Evolutionary conservation across 2,113 vertebrate species (phyloP), one percentile per base, ranked within the genome.

Genomic region (Hyaena hyaena): DNA sequence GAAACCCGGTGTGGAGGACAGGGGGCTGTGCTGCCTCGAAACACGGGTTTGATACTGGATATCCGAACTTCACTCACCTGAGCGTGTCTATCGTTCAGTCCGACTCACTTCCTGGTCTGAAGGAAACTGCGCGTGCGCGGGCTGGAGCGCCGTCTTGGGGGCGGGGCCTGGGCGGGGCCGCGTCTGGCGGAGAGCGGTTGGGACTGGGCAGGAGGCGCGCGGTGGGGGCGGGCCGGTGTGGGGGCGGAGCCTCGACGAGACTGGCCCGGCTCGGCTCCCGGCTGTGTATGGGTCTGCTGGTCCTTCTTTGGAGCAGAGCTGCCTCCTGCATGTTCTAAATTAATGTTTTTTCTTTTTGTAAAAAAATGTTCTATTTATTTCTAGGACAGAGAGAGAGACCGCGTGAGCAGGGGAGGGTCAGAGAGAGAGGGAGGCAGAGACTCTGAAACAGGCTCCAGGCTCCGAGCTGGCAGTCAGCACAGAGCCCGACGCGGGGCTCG

Each of bases 81-180:
- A 23, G 12, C 16, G 26, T 1, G 6, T 10, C 50, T 1, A n/a
- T 12, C 35, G 0, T 12, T 63, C 28, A 24, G 7, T 14, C 6
- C 1, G 21, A 87, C 15, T 16, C 71, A 58, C 26, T 31, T 73
- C 86, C 50, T 24, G 16, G 68, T 43, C 24, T 31, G 33, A 10
- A 4, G 28, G 61, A 2, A 8, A 48, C 28, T 33, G 19, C 10
- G 28, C 82, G 5, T 3, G 61, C 23, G 68, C 10, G 8, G 69
- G 1, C 19, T 12, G 11, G 31, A 61, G 7, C 61, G 11, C 24
- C 1, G 6, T 0, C 12, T 7, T 10, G 28, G 71, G 7, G 35
- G 16, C 19, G 17, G 10, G 12, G 11, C 4, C 0, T 4, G 50
- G 26, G 53, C 50, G 43, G 8, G 10, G 26, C 26, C 11, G 10